Conservation (phyloP, 2,113 vertebrate species). For the Rattus norvegicus region GRCr8 NC_086026.1:79066001-79066500, state of each 20-base stretch:
- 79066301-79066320: not conserved
- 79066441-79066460: not conserved
- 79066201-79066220: not conserved
- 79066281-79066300: not conserved
- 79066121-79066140: not conserved
- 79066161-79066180: not conserved
- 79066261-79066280: not conserved
- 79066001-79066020: not conserved
- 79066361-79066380: not conserved
- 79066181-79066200: too few relatives aligned
- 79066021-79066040: not conserved
- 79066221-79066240: not conserved
- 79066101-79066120: not conserved
- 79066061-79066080: not conserved
- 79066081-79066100: not conserved
- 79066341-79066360: not conserved
- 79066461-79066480: not conserved
- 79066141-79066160: not conserved
- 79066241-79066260: not conserved
- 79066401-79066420: not conserved
- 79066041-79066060: not conserved
- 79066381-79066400: not conserved
- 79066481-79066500: not conserved
- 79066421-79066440: not conserved
- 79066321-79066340: not conserved